A percentile compares a stretch with the other conserved stretches of the same genome.
These are phyloP conservation scores for Melanargia galathea DNA, from an alignment of 2,888 invertebrate genomes.

Conservation along the genomic window DNA sequence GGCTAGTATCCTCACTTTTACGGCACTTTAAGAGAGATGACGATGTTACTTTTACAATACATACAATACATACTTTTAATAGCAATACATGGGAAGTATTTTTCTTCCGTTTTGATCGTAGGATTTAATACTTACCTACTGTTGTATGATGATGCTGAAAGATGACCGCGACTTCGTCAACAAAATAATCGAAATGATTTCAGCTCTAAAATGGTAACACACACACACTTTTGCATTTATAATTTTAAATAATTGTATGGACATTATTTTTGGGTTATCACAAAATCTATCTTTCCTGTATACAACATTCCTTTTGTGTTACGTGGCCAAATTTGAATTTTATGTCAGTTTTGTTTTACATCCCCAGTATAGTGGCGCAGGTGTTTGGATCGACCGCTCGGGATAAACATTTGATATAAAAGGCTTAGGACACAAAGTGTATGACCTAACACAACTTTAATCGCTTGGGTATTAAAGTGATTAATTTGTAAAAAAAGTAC, in stretches of 20 bases:
- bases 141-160: too few species aligned
- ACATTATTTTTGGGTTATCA: neutral
- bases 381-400: constrained; percentile 34
- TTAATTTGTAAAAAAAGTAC: too few species aligned
- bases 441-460: constrained; percentile 65
- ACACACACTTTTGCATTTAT: too few species aligned
- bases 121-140: too few species aligned
- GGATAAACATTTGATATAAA: constrained; percentile 66
- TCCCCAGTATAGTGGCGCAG: constrained; percentile 28
- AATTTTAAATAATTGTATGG: too few species aligned
- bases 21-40: neutral
- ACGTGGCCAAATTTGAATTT: constrained; percentile 1
- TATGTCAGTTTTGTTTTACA: constrained; percentile 1
- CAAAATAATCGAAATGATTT: too few species aligned
- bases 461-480: too few species aligned
- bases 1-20: neutral
- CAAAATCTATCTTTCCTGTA: neutral
- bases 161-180: too few species aligned
- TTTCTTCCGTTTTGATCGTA: neutral
- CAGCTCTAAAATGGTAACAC: too few species aligned
- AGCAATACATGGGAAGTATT: too few species aligned
- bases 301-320: neutral
- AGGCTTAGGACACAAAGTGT: constrained; percentile 57
- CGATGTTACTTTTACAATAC: neutral
- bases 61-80: too few species aligned